These are phyloP conservation scores for Autographa pulchrina DNA, from an alignment of 2,888 invertebrate species.

Conservation along the genomic window DNA sequence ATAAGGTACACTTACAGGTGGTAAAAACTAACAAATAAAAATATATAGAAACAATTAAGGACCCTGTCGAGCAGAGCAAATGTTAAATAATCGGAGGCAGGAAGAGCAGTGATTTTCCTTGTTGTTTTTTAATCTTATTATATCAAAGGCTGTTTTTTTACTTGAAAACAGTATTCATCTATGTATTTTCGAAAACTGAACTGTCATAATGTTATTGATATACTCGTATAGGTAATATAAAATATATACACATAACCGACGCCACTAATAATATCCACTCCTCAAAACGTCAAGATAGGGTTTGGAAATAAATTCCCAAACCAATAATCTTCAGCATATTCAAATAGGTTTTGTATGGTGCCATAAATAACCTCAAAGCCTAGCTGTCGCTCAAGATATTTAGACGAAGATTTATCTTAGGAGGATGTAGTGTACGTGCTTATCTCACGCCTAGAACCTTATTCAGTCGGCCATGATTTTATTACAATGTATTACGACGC, in stretches of 20 bases:
- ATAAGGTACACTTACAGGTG: too few relatives aligned
- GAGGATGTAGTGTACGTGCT: constrained; percentile 10
- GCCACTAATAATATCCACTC: neutral
- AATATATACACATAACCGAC: neutral
- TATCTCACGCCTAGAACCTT: neutral
- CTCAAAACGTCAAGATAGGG: neutral
- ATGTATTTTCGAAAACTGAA: too few relatives aligned
- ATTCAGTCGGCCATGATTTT: neutral
- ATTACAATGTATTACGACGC: neutral
- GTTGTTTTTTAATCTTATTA: too few relatives aligned
- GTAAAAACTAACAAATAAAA: too few relatives aligned
- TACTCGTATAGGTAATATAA: neutral
- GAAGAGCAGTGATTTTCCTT: too few relatives aligned
- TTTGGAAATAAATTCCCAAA: neutral
- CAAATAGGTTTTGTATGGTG: neutral
- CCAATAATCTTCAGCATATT: constrained; percentile 4
- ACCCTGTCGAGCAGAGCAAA: too few relatives aligned
- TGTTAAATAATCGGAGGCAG: too few relatives aligned
- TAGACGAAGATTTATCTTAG: constrained; percentile 6
- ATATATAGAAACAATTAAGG: too few relatives aligned
- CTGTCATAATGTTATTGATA: too few relatives aligned
- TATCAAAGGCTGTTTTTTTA: too few relatives aligned
- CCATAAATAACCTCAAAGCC: neutral
- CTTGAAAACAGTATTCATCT: too few relatives aligned
- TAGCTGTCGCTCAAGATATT: constrained; percentile 1